phyloP scores from a whole-genome alignment of 2,113 vertebrate genomes.

The Seriola rivoliana region DNA sequence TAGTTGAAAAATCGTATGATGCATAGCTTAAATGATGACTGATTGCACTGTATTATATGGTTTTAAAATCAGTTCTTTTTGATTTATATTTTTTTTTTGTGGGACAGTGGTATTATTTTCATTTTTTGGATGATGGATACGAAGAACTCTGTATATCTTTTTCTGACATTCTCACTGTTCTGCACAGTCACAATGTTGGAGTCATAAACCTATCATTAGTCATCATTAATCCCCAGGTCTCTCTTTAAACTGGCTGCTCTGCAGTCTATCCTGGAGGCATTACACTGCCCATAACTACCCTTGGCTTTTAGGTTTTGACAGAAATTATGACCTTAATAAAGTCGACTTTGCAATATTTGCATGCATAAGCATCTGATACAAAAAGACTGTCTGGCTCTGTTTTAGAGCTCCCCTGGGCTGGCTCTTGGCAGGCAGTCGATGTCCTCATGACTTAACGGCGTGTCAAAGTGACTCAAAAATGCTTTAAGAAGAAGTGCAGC shows the following conservation, averaged over 20 bases:
- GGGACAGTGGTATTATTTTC: conserved; percentile 64
- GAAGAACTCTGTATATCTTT: conserved; percentile 73
- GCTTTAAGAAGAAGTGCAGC: conserved; percentile 36
- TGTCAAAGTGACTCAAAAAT: conserved; percentile 59
- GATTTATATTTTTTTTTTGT: conserved; percentile 33
- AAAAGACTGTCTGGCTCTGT: conserved; percentile 75
- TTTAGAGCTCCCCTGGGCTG: conserved; percentile 70
- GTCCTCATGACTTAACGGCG: conserved; percentile 64
- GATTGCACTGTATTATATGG: conserved; percentile 35
- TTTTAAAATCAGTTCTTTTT: conserved; percentile 47
- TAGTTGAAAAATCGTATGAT: neutral
- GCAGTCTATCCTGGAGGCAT: conserved; percentile 73
- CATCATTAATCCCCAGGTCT: conserved; percentile 77
- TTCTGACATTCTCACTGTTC: conserved; percentile 72
- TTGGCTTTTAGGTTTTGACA: conserved; percentile 78
- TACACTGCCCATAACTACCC: conserved; percentile 77
- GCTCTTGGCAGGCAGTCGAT: conserved; percentile 70
- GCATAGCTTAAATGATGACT: conserved; percentile 32
- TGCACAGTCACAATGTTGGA: conserved; percentile 69
- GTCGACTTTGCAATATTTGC: conserved; percentile 81
- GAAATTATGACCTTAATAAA: conserved; percentile 85
- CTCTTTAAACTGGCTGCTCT: conserved; percentile 72
- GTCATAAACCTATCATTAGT: conserved; percentile 86
- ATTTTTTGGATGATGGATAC: conserved; percentile 70
- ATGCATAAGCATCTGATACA: conserved; percentile 81